A percentile compares a stretch with the other conserved stretches of the same genome.
These are phyloP conservation scores for Hedya salicella DNA, from an alignment of 2,888 invertebrate species.

Conservation along the genomic window DNA sequence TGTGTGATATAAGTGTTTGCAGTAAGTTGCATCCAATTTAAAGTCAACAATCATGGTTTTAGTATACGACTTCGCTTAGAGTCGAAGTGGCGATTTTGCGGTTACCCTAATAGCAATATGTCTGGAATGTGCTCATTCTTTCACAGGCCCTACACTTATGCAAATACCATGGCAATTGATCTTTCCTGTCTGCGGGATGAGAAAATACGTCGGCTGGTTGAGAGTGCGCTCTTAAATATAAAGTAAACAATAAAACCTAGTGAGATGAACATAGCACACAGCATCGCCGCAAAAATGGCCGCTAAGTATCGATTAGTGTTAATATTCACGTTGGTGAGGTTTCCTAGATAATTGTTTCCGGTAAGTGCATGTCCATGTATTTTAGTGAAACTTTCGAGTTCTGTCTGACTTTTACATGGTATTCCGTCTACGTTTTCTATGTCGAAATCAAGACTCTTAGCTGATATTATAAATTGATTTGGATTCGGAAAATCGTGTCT, in stretches of 20 bases:
- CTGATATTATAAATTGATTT: not conserved
- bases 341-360: slow-evolving; percentile 18
- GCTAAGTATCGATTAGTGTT: slow-evolving; percentile 21
- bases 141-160: too few species aligned
- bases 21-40: too few species aligned
- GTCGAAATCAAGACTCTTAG: not conserved
- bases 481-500: not conserved
- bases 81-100: too few species aligned
- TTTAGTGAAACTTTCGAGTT: slow-evolving; percentile 1
- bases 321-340: slow-evolving; percentile 12
- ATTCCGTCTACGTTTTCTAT: slow-evolving; percentile 35
- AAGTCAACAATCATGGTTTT: too few species aligned
- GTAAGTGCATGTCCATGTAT: not conserved
- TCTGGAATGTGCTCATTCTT: too few species aligned
- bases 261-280: slow-evolving; percentile 5
- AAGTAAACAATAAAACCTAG: slow-evolving; percentile 16
- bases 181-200: slow-evolving; percentile 24
- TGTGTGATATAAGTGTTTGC: too few species aligned
- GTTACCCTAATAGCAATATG: too few species aligned
- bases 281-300: slow-evolving; percentile 5
- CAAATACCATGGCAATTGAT: slow-evolving; percentile 35
- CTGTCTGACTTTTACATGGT: slow-evolving; percentile 18
- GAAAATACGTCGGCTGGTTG: not conserved
- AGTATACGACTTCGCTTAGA: too few species aligned
- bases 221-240: slow-evolving; percentile 8